phyloP scores from a whole-genome alignment of 2,797 vertebrate genomes.

The Gadopsis bispinosus region DNA sequence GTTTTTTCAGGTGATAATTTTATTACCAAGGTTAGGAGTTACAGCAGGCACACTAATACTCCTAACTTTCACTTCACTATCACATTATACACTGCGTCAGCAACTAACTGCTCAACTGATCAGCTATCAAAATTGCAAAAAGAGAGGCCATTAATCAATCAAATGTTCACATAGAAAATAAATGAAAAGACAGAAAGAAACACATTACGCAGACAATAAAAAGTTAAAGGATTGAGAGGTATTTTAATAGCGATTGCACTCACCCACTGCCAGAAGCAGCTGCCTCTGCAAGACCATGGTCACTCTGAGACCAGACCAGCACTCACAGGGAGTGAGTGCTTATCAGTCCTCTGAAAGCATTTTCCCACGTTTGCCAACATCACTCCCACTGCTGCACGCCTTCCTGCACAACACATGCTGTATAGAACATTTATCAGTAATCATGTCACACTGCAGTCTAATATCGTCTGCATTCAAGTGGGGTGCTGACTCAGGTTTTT shows the following conservation, averaged over 20 bases:
- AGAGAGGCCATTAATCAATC: not conserved
- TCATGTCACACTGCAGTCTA: not conserved
- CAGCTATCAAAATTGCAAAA: not conserved
- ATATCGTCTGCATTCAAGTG: not conserved
- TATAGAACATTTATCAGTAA: conserved; percentile 9
- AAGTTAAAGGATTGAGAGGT: too few species aligned
- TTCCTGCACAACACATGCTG: conserved; percentile 42
- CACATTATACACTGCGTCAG: not conserved
- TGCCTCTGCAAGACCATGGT: conserved; percentile 51
- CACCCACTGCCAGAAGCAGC: conserved; percentile 55
- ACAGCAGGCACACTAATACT: not conserved
- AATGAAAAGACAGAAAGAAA: not conserved
- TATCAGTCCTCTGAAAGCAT: conserved; percentile 70
- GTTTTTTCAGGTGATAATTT: not conserved
- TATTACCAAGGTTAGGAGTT: not conserved
- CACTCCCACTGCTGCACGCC: conserved; percentile 78
- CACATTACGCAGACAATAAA: not conserved
- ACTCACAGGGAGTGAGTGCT: conserved; percentile 42
- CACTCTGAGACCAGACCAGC: conserved; percentile 18
- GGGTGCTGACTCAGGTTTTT: not conserved
- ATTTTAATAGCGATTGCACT: conserved; percentile 40
- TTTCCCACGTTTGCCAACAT: conserved; percentile 65
- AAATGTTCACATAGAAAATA: not conserved
- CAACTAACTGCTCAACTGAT: not conserved
- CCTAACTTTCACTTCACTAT: not conserved